Percentiles rank a stretch among this genome's conserved stretches.
Evolutionary conservation across 1,140 invertebrate species (phyloP).

Genomic region (Ericerus pela): DNA sequence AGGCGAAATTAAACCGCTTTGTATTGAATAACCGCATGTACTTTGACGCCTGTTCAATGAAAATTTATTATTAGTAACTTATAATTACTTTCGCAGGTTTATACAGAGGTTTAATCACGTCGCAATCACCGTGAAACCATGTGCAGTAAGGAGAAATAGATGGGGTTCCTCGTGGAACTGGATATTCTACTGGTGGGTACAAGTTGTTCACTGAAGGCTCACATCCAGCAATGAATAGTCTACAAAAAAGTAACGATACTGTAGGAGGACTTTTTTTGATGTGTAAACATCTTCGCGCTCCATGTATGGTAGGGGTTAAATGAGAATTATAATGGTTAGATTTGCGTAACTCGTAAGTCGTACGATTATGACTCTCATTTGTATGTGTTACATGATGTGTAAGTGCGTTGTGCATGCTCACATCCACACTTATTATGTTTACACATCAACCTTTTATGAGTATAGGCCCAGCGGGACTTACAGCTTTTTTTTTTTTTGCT

Average conservation of each 20-base stretch:
- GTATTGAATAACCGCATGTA: background rate
- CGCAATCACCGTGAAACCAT: slow-evolving; percentile 14
- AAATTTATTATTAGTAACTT: background rate
- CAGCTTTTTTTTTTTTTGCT: too few relatives aligned
- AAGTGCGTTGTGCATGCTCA: too few relatives aligned
- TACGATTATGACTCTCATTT: too few relatives aligned
- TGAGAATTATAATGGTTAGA: too few relatives aligned
- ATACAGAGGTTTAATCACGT: background rate
- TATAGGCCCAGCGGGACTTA: too few relatives aligned
- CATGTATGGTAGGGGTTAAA: too few relatives aligned
- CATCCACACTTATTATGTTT: too few relatives aligned
- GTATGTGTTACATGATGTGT: too few relatives aligned
- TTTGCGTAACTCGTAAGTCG: too few relatives aligned
- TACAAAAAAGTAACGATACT: slow-evolving; percentile 14
- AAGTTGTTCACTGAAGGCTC: slow-evolving; percentile 22
- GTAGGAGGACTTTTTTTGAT: too few relatives aligned
- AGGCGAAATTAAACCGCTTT: background rate
- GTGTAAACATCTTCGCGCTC: too few relatives aligned
- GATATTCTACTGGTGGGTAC: slow-evolving; percentile 9
- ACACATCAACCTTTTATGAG: too few relatives aligned
- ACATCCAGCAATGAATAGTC: slow-evolving; percentile 16
- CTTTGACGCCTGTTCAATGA: background rate
- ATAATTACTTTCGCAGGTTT: background rate
- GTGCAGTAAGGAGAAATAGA: background rate
- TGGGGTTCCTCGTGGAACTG: slow-evolving; percentile 10